A percentile compares a stretch with the other conserved stretches of the same genome.
These are phyloP conservation scores for Cygnus atratus DNA, from an alignment of 2,113 vertebrate genomes.

Conservation along the genomic window DNA sequence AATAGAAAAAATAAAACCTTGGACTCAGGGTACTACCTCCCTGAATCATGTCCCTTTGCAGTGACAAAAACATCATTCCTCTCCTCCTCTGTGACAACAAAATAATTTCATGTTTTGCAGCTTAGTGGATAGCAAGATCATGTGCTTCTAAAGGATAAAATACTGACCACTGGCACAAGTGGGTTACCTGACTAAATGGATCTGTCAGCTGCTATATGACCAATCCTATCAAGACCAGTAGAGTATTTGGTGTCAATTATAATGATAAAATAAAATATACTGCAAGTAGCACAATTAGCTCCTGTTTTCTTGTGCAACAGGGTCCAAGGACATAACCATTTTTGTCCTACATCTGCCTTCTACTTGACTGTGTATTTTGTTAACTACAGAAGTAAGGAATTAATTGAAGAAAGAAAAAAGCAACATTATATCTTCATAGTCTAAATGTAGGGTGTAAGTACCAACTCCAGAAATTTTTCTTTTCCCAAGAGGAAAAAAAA, in stretches of 20 bases:
- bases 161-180: background rate
- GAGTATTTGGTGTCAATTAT: background rate
- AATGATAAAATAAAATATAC: background rate
- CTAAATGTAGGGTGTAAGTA: background rate
- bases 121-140: background rate
- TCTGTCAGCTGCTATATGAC: background rate
- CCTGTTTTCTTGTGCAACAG: background rate
- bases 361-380: background rate
- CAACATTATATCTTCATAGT: background rate
- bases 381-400: background rate
- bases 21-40: background rate
- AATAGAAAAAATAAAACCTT: background rate
- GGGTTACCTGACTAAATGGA: background rate
- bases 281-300: background rate
- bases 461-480: background rate
- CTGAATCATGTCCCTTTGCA: background rate
- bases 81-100: background rate
- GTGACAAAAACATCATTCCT: background rate
- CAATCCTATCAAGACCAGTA: background rate
- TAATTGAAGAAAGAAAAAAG: background rate
- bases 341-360: background rate
- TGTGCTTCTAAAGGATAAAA: background rate
- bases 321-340: background rate
- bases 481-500: background rate
- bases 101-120: background rate